Base-by-base conservation (phyloP, 2,113 vertebrate species). In the Pluvianellus socialis region DNA sequence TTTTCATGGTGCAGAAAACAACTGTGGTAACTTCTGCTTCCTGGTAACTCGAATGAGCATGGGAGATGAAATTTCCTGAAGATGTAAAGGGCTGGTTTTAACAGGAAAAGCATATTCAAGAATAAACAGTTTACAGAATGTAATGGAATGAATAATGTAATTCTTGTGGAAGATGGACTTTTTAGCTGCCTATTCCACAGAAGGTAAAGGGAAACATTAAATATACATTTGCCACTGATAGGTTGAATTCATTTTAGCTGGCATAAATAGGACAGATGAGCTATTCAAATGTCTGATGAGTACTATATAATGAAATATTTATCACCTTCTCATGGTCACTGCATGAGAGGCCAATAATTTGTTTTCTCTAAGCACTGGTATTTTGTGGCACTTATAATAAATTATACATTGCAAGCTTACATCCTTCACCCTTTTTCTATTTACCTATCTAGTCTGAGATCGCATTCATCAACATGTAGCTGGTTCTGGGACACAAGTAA, bases 221-320 rank as follows among this genome's bases (percentile, higher is more conserved):
- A 98, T 97, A 98, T 98, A 92, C 96, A 98, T 98, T 97, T 93
- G 66, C 94, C 89, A 74, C 96, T 97, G 97, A 98, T 98, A 98
- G 98, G 97, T 62, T 97, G 97, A 98, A 97, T 98, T 98, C 97
- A 98, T 98, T 98, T 97, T 96, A 97, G 92, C 67, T 97, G 98
- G 98, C 97, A 98, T 97, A 98, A 98, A 98, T 97, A 98, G 98
- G 98, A 98, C 98, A 98, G 98, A 98, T 97, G 98, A 98, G 97
- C 97, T 95, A 97, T 97, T 98, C 97, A 96, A 70, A 97, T 96
- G 96, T 98, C 97, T 96, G 97, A 97, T 96, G 97, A 97, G 96
- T 81, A 82, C 94, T 93, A 92, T 81, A 79, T 75, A 91, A 97
- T 98, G 96, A 97, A 98, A 98, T 98, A 98, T 98, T 98, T 96